These are phyloP conservation scores for Achatina immaculata DNA, from an alignment of 1,140 invertebrate species.

Conservation along the genomic window DNA sequence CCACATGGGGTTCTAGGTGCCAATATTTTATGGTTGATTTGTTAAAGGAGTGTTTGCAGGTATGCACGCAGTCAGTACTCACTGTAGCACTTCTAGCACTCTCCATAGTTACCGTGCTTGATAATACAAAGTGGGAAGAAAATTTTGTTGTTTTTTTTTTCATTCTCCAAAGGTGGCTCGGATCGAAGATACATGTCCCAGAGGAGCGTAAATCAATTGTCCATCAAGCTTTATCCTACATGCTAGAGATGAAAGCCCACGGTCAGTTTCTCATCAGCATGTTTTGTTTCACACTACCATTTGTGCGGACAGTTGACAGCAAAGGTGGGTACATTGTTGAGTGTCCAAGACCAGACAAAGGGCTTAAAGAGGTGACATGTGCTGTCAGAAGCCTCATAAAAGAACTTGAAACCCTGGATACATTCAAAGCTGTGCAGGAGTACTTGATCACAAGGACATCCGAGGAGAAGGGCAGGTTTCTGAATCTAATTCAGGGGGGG, in stretches of 20 bases:
- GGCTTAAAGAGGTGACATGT: not conserved
- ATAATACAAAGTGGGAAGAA: too few relatives aligned
- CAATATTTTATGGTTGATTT: too few relatives aligned
- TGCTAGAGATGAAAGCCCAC: not conserved
- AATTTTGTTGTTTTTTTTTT: not conserved
- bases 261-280: not conserved
- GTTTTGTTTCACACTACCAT: constrained; percentile 13
- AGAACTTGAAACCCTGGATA: constrained; percentile 7
- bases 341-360: not conserved
- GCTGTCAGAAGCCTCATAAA: not conserved
- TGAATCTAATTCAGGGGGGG: not conserved
- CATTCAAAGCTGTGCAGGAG: constrained; percentile 13
- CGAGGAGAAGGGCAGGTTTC: constrained; percentile 7
- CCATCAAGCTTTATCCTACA: not conserved
- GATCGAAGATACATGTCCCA: not conserved
- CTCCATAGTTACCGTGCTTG: too few relatives aligned
- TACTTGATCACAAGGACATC: not conserved
- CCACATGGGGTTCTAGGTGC: too few relatives aligned
- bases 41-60: too few relatives aligned
- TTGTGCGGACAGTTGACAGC: not conserved
- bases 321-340: not conserved
- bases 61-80: too few relatives aligned
- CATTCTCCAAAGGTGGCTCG: not conserved
- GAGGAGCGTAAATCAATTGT: not conserved
- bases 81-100: too few relatives aligned